Evolutionary conservation across 2,888 invertebrate species (phyloP).

Genomic region (Hirtodrosophila cameraria): DNA sequence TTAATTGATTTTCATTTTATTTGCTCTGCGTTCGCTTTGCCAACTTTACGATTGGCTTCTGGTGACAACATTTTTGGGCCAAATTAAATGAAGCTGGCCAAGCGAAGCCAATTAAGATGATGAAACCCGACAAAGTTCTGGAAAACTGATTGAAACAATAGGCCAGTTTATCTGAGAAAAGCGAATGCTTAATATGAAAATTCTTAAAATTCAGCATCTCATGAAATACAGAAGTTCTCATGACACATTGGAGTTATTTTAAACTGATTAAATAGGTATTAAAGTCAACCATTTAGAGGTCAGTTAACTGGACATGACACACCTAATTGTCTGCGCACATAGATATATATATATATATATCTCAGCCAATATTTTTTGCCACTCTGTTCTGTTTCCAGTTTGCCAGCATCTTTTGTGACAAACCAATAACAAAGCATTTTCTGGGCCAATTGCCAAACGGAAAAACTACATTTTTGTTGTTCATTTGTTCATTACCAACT

Average conservation of each 20-base stretch:
- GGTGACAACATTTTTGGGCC: background rate
- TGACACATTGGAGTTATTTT: background rate
- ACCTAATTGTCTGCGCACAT: conserved; percentile 31
- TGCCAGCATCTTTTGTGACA: conserved; percentile 13
- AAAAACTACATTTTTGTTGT: conserved; percentile 26
- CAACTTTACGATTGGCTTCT: conserved; percentile 13
- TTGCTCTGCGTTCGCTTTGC: background rate
- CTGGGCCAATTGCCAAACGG: conserved; percentile 71
- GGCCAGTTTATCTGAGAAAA: too few species aligned
- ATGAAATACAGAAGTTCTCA: background rate
- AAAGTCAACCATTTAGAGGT: background rate
- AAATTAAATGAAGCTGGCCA: conserved; percentile 8
- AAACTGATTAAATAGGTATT: conserved; percentile 18
- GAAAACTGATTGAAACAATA: background rate
- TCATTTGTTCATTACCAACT: conserved; percentile 54
- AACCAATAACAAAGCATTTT: conserved; percentile 21
- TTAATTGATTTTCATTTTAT: conserved; percentile 49
- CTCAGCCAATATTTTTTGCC: background rate
- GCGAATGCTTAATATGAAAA: too few species aligned
- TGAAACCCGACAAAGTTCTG: background rate
- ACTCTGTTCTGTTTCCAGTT: conserved; percentile 14
- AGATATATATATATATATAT: conserved; percentile 10
- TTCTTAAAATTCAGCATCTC: too few species aligned
- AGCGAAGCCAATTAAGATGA: conserved; percentile 10
- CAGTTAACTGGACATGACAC: conserved; percentile 38